Conservation (phyloP, 2,797 vertebrate species). For the Anas georgica region DNA sequence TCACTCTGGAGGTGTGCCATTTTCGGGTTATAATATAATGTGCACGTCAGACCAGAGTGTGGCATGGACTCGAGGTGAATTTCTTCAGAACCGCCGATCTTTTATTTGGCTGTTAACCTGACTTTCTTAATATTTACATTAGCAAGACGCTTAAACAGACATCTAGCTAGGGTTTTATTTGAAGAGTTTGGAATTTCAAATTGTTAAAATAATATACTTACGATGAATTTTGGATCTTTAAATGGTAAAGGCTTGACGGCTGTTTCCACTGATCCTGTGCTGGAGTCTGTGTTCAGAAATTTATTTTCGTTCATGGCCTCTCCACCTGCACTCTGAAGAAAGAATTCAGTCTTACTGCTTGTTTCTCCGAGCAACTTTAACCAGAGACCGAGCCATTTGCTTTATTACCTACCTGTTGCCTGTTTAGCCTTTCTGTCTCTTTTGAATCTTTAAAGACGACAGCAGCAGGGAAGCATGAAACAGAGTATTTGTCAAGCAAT, state of each 20-base stretch:
- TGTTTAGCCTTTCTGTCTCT: not conserved
- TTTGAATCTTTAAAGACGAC: slow-evolving; percentile 7
- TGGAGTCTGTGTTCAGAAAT: slow-evolving; percentile 75
- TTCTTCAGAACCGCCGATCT: not conserved
- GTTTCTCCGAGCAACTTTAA: not conserved
- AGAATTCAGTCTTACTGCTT: not conserved
- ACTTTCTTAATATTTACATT: slow-evolving; percentile 19
- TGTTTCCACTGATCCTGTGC: slow-evolving; percentile 77
- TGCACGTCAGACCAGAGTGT: not conserved
- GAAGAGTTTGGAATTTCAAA: not conserved
- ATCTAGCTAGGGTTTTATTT: not conserved
- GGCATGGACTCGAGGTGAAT: not conserved
- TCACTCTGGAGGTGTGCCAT: not conserved
- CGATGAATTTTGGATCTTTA: slow-evolving; percentile 91
- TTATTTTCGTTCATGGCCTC: slow-evolving; percentile 84
- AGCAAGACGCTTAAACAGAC: not conserved
- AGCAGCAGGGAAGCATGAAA: not conserved
- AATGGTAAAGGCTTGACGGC: slow-evolving; percentile 86
- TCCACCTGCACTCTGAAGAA: slow-evolving; percentile 74
- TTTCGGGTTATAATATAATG: not conserved
- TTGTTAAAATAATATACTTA: slow-evolving; percentile 73
- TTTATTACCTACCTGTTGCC: not conserved
- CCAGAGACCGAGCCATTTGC: not conserved
- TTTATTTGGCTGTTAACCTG: not conserved
- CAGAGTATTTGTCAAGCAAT: not conserved